phyloP scores from a whole-genome alignment of 1,140 invertebrate genomes.

The Scaptomyza pallida region DNA sequence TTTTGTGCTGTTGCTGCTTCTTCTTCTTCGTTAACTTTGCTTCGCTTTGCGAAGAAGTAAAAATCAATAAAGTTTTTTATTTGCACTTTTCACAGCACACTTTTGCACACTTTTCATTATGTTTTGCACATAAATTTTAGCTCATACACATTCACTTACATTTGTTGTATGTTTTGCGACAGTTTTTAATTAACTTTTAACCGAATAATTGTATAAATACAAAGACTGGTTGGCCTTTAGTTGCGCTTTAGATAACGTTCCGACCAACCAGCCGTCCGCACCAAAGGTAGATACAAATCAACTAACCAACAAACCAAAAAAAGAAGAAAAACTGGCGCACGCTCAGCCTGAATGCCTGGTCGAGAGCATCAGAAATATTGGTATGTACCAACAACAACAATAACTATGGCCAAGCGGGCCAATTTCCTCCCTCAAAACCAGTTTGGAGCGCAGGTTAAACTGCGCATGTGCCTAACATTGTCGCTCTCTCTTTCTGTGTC shows the following conservation, averaged over 20 bases:
- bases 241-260: conserved; percentile 59
- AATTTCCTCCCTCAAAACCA: conserved; percentile 79
- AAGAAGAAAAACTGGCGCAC: conserved; percentile 61
- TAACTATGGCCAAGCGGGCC: conserved; percentile 28
- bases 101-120: conserved; percentile 40
- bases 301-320: conserved; percentile 48
- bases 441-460: conserved; percentile 73
- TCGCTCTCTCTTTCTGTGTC: not conserved
- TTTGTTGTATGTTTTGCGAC: conserved; percentile 38
- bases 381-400: conserved; percentile 52
- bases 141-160: conserved; percentile 47
- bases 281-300: conserved; percentile 82
- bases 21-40: conserved; percentile 40
- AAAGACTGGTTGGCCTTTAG: conserved; percentile 70
- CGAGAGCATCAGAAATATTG: conserved; percentile 52
- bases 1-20: conserved; percentile 69
- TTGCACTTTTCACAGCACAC: conserved; percentile 60
- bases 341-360: conserved; percentile 50
- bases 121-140: conserved; percentile 35
- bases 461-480: conserved; percentile 62
- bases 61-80: conserved; percentile 76
- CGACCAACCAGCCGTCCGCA: conserved; percentile 76
- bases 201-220: conserved; percentile 50
- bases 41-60: conserved; percentile 50
- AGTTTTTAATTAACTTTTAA: conserved; percentile 48